Conservation (phyloP, 2,113 vertebrate species). For the Heterotilapia buettikoferi region DNA sequence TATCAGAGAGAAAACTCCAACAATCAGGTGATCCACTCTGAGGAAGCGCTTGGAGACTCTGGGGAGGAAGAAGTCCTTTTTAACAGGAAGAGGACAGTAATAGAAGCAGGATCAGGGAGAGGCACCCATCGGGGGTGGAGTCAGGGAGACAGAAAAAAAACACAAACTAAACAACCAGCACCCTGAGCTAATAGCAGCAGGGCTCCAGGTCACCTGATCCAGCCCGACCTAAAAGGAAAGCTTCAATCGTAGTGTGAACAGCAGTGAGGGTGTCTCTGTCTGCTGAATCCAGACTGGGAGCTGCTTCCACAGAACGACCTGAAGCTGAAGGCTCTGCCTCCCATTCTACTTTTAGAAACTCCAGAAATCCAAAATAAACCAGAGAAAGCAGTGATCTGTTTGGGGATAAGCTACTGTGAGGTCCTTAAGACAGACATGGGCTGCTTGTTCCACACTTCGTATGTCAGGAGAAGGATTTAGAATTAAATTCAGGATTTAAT, state of each 20-base stretch:
- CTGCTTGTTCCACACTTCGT: not conserved
- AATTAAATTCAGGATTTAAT: not conserved
- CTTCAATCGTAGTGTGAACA: rapidly evolving
- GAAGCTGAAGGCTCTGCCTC: not conserved
- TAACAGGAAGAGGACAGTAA: not conserved
- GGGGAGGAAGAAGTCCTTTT: not conserved
- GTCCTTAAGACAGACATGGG: not conserved
- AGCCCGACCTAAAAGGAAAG: rapidly evolving
- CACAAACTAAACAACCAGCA: not conserved
- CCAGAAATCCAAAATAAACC: not conserved
- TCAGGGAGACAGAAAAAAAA: not conserved
- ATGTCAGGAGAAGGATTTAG: not conserved
- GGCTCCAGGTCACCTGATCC: not conserved
- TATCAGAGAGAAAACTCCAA: not conserved
- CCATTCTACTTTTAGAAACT: rapidly evolving
- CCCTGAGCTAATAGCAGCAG: not conserved
- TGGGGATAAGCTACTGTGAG: not conserved
- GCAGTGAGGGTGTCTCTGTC: not conserved
- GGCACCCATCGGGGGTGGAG: rapidly evolving
- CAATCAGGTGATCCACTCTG: not conserved
- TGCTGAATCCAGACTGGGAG: not conserved
- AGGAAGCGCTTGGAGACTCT: not conserved
- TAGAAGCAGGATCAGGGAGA: not conserved
- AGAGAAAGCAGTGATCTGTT: rapidly evolving
- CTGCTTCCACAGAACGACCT: not conserved